Conservation (phyloP, 2,888 invertebrate species). For the Doris montereyensis region DNA sequence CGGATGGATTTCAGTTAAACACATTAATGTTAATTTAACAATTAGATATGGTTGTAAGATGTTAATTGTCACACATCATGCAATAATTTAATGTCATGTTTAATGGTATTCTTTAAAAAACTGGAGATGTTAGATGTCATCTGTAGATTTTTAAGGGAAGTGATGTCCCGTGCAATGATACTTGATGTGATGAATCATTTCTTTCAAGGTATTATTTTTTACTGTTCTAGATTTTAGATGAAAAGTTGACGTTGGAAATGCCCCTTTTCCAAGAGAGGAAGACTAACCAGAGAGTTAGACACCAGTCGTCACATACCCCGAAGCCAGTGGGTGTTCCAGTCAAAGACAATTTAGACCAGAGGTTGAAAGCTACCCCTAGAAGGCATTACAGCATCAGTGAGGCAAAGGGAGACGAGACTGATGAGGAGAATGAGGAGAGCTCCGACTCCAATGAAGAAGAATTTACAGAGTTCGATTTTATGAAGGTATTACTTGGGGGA, state of each 20-base stretch:
- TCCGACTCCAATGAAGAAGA: not conserved
- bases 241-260: constrained; percentile 3
- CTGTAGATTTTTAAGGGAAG: not conserved
- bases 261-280: constrained; percentile 26
- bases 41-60: too few relatives aligned
- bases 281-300: not conserved
- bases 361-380: not conserved
- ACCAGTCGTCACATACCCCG: constrained; percentile 73
- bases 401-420: not conserved
- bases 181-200: too few relatives aligned
- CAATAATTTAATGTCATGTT: too few relatives aligned
- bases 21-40: too few relatives aligned
- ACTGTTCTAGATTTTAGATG: constrained; percentile 26
- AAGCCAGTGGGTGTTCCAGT: constrained; percentile 75
- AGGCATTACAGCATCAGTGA: not conserved
- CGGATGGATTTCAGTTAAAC: too few relatives aligned
- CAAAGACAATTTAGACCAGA: constrained; percentile 29
- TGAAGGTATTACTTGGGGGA: constrained; percentile 24
- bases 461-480: constrained; percentile 19
- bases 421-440: constrained; percentile 5
- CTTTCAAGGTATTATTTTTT: too few relatives aligned
- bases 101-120: too few relatives aligned
- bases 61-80: too few relatives aligned
- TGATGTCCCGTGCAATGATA: too few relatives aligned
- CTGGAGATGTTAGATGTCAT: not conserved